phyloP scores from a whole-genome alignment of 1,140 invertebrate species.

The Saccostrea glomerata region DNA sequence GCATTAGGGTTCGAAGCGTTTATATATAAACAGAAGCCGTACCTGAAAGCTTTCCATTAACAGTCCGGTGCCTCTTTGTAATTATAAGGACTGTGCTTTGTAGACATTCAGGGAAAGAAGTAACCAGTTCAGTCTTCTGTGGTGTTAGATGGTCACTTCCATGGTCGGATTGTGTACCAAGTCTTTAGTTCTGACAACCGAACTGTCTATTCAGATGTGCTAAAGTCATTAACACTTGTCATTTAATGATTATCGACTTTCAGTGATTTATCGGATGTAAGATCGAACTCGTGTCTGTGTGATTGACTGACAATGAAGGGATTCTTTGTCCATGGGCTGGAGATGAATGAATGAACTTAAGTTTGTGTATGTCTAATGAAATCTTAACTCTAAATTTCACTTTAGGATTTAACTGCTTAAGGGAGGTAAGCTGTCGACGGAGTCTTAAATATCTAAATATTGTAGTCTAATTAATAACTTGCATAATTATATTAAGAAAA shows the following conservation, averaged over 20 bases:
- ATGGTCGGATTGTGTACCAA: background rate
- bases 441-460: background rate
- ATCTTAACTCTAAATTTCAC: background rate
- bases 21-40: background rate
- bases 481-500: too few species aligned
- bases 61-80: background rate
- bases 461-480: too few species aligned
- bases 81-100: background rate
- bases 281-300: slow-evolving; percentile 1
- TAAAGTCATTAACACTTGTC: background rate
- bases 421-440: background rate
- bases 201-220: background rate
- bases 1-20: background rate
- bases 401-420: background rate
- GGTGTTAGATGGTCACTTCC: background rate
- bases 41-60: background rate
- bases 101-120: background rate
- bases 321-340: background rate
- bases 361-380: background rate
- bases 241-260: slow-evolving; percentile 20
- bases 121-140: background rate
- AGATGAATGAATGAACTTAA: background rate
- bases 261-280: slow-evolving; percentile 3
- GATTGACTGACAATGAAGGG: background rate
- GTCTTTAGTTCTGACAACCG: background rate